Evolutionary conservation across 2,113 vertebrate species (phyloP).

Genomic region (Dipodomys ordii): DNA sequence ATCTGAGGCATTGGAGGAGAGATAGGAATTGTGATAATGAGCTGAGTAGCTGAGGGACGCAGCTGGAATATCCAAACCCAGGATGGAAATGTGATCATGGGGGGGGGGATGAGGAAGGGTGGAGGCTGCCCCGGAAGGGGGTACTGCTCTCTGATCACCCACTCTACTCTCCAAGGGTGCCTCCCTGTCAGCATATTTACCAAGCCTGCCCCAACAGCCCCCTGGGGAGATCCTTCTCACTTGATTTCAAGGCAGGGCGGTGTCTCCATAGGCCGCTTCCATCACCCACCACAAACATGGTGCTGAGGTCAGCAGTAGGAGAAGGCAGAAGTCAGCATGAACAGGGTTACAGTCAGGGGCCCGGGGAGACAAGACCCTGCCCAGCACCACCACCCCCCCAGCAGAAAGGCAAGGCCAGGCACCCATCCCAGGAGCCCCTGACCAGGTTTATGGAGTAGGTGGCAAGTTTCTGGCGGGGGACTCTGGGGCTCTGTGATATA

Average conservation of each 20-base stretch:
- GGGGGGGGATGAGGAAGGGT: not conserved
- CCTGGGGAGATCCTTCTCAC: slow-evolving; percentile 30
- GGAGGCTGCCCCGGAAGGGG: not conserved
- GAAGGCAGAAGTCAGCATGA: slow-evolving; percentile 38
- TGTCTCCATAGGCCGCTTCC: slow-evolving; percentile 50
- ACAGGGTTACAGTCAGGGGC: not conserved
- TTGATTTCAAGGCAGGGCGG: slow-evolving; percentile 34
- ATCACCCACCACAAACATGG: slow-evolving; percentile 34
- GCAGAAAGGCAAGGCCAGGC: not conserved
- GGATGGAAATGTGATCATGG: not conserved
- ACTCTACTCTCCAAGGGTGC: not conserved
- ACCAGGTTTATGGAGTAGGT: not conserved
- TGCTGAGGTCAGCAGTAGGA: slow-evolving; percentile 65
- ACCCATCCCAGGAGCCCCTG: not conserved
- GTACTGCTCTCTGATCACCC: not conserved
- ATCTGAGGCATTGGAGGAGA: not conserved
- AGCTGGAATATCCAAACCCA: not conserved
- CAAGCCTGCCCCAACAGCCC: slow-evolving; percentile 17
- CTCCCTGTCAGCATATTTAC: not conserved
- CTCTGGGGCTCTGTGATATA: not conserved
- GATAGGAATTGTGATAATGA: not conserved
- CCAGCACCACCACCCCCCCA: not conserved
- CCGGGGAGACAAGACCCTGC: not conserved
- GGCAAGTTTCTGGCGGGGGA: not conserved
- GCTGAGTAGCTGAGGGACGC: not conserved